Evolutionary conservation across 1,140 invertebrate species (phyloP), one percentile per base, ranked within the genome.

Genomic region (Sycophila sp.): DNA sequence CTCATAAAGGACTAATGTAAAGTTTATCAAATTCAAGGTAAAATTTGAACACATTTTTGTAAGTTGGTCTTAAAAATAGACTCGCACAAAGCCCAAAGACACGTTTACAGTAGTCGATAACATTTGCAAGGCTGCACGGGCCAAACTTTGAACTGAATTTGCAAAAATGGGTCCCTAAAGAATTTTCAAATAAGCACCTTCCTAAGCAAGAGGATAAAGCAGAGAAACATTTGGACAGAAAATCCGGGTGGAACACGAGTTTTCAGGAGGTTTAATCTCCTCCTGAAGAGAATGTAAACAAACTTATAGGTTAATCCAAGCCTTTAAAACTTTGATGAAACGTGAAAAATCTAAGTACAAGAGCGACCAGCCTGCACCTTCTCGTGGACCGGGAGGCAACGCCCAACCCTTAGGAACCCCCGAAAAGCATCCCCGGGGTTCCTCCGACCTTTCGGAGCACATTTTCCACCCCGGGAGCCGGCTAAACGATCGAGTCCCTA

Each of bases 111-210:
- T 32, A 11, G 2, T 51, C 30, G 32, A 19, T 62, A 28, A 38
- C 4, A 51, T 11, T 58, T 53, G 38, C 17, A 30, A 8, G 47
- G 68, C 32, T 72, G 69, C 78, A 60, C 64, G 76, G 45, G 42
- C 68, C 70, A 78, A 85, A 89, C 87, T 91, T 90, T 84, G 86
- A 88, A 85, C 80, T 85, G 78, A 91, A 90, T 89, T 92, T 91
- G 84, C 89, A 83, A 91, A 92, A 92, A 92, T 89, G 91, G 91
- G 91, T 91, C 89, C 87, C 85, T 87, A 84, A 83, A 71, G 75
- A 87, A 92, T 87, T 87, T 85, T 77, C 73, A 74, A 87, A 87
- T 87, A 84, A 86, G 78, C 77, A 78, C 65, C 73, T 67, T 74
- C 65, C 30, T 74, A 73, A 62, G 71, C 74, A 74, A 83, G 80